phyloP scores from a whole-genome alignment of 2,888 invertebrate genomes.

The Drosophila diplacantha region DNA sequence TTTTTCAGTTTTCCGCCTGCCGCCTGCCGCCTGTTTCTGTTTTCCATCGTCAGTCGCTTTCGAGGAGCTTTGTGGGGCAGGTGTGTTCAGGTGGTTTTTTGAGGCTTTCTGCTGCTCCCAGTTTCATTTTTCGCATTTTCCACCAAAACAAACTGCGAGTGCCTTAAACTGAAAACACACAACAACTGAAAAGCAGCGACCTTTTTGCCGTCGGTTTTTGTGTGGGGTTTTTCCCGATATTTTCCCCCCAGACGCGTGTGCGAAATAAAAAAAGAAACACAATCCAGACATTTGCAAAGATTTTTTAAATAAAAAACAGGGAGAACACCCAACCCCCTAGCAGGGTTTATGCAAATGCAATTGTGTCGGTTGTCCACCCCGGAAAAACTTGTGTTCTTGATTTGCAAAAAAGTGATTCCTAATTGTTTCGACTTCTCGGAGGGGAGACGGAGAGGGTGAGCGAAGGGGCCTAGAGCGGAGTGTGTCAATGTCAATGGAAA shows the following conservation, averaged over 20 bases:
- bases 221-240: constrained; percentile 31
- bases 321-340: constrained; percentile 18
- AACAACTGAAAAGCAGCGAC: constrained; percentile 7
- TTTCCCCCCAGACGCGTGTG: constrained; percentile 46
- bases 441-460: not conserved
- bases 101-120: constrained; percentile 14
- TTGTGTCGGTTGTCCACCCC: constrained; percentile 49
- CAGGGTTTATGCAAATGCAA: constrained; percentile 59
- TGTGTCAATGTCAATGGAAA: constrained; percentile 65
- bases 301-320: constrained; percentile 30
- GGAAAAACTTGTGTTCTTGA: constrained; percentile 53
- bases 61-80: constrained; percentile 77
- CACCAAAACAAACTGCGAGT: constrained; percentile 23
- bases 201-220: constrained; percentile 33
- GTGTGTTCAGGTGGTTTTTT: constrained; percentile 56
- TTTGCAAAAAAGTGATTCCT: constrained; percentile 56
- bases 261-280: constrained; percentile 23
- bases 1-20: constrained; percentile 42
- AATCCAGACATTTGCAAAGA: constrained; percentile 40
- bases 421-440: constrained; percentile 49
- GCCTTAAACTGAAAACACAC: constrained; percentile 35
- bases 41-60: constrained; percentile 76
- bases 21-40: constrained; percentile 25
- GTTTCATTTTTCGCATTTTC: constrained; percentile 31
- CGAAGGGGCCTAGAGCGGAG: constrained; percentile 32